Evolutionary conservation across 2,113 vertebrate genomes (phyloP), one percentile per base, ranked within the genome.

Genomic region (Pseudorectes ferrugineus): DNA sequence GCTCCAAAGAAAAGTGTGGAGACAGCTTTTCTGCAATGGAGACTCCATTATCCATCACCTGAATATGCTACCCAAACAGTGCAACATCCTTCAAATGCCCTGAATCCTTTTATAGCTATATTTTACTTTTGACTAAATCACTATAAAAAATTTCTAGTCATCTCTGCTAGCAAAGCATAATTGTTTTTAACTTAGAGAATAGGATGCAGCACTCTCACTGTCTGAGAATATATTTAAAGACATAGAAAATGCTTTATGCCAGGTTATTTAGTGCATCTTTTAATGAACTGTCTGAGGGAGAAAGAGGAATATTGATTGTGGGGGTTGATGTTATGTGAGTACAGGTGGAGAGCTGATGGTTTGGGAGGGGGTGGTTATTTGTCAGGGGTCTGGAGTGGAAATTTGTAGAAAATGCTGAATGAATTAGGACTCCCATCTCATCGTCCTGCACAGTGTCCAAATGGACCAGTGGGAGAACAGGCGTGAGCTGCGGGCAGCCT

Each of bases 11-110:
- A 43, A 81, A 91, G 26, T 58, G 62, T 78, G 62, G 70, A 79
- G 62, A 52, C 52, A 87, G 77, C 70, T 95, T 82, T 95, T 93
- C 74, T 89, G 58, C 59, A 76, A 73, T 16, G n/a, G 73, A 61
- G 70, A 33, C 42, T 92, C 73, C 45, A 57, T 82, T 89, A 89
- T 76, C 67, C 26, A 49, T 65, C 78, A 85, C 87, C 74, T 83
- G 62, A 75, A 68, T 46, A 7, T 24, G 23, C 40, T 40, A 26
- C 45, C 29, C 52, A 67, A 93, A 74, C 36, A 89, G 67, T 54
- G n/a, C 33, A 77, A 31, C 19, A 49, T 52, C 73, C 83, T 94
- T 87, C 84, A 85, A 52, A 68, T 26, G 45, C 62, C 73, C 66
- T 43, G 45, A 85, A 28, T 75, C 25, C 26, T 80, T 73, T 83